Evolutionary conservation across 2,888 invertebrate species (phyloP).

Genomic region (Bimastos eiseni): DNA sequence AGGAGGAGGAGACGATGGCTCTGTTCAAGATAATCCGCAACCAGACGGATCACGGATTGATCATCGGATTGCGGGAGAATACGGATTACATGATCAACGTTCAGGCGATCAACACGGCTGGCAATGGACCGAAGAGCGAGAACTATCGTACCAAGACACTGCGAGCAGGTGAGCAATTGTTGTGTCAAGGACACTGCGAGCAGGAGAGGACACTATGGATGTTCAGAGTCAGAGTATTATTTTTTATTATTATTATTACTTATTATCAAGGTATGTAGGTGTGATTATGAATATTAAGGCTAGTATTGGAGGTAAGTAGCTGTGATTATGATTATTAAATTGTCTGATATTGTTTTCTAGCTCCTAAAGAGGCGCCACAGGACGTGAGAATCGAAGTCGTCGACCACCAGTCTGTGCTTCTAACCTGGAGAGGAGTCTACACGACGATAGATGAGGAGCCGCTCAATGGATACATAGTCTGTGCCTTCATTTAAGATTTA

Average conservation of each 20-base stretch:
- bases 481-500: slow-evolving; percentile 52
- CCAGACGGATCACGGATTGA: slow-evolving; percentile 81
- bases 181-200: too few relatives aligned
- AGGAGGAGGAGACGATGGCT: slow-evolving; percentile 44
- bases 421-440: slow-evolving; percentile 86
- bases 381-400: slow-evolving; percentile 83
- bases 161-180: slow-evolving; percentile 46
- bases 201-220: too few relatives aligned
- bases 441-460: slow-evolving; percentile 90
- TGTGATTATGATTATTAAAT: too few relatives aligned
- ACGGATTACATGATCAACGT: slow-evolving; percentile 88
- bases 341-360: slow-evolving; percentile 58
- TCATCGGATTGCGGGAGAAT: slow-evolving; percentile 89
- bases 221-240: too few relatives aligned
- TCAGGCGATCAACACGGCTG: slow-evolving; percentile 88
- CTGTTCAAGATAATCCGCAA: slow-evolving; percentile 42
- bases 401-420: slow-evolving; percentile 82
- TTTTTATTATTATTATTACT: too few relatives aligned
- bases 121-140: slow-evolving; percentile 93
- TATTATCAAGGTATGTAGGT: too few relatives aligned
- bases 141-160: slow-evolving; percentile 70
- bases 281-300: too few relatives aligned
- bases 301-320: too few relatives aligned
- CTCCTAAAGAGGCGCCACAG: slow-evolving; percentile 91
- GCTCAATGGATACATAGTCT: slow-evolving; percentile 85